Conservation (phyloP, 2,113 vertebrate genomes). For the Lutjanus erythropterus region DNA sequence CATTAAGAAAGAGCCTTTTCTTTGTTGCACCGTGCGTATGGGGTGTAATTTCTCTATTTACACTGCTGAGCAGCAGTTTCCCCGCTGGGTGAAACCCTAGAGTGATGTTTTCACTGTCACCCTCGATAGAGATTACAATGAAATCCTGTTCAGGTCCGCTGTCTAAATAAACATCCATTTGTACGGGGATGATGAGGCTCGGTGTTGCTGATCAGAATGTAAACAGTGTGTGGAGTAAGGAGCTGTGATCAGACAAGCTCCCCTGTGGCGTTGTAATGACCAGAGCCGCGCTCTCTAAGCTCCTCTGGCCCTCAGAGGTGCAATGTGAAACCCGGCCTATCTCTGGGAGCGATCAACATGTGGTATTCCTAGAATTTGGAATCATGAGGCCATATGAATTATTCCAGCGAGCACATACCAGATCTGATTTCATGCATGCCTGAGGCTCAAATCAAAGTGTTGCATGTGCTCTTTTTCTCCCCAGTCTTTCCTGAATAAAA, state of each 20-base stretch:
- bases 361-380: slow-evolving; percentile 77
- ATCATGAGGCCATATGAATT: slow-evolving; percentile 69
- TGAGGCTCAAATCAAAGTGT: slow-evolving; percentile 52
- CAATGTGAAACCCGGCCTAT: slow-evolving; percentile 55
- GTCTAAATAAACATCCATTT: slow-evolving; percentile 68
- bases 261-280: slow-evolving; percentile 46
- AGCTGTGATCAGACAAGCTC: slow-evolving; percentile 54
- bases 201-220: slow-evolving; percentile 60
- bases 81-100: slow-evolving; percentile 52
- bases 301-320: slow-evolving; percentile 25
- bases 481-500: slow-evolving; percentile 8
- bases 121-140: slow-evolving; percentile 60
- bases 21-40: slow-evolving; percentile 15
- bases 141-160: slow-evolving; percentile 50
- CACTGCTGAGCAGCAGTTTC: slow-evolving; percentile 51
- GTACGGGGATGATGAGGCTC: slow-evolving; percentile 9
- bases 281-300: slow-evolving; percentile 35
- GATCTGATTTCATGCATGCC: slow-evolving; percentile 77
- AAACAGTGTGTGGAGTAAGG: slow-evolving; percentile 55
- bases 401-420: slow-evolving; percentile 68
- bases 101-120: slow-evolving; percentile 72
- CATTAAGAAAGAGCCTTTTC: slow-evolving; percentile 26
- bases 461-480: slow-evolving; percentile 8
- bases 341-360: slow-evolving; percentile 74
- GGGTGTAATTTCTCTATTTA: slow-evolving; percentile 65